Evolutionary conservation across 2,888 invertebrate genomes (phyloP).

Genomic region (Aphidoletes aphidimyza): DNA sequence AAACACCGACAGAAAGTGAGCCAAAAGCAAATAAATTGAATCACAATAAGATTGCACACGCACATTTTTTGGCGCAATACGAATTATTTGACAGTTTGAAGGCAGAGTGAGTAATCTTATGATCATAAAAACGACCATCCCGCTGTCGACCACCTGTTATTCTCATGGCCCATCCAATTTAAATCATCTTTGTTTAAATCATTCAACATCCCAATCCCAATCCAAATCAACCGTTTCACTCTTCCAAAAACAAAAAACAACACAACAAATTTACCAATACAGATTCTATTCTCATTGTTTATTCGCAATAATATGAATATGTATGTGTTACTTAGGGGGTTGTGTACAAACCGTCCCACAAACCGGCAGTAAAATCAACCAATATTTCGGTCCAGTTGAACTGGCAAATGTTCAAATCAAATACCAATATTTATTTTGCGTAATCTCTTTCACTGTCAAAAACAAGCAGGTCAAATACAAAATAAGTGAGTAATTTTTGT

Average conservation of each 20-base stretch:
- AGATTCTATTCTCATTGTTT: slow-evolving; percentile 23
- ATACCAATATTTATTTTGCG: too few species aligned
- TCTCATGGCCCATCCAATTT: neutral
- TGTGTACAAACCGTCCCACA: neutral
- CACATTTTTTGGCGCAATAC: neutral
- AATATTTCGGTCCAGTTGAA: too few species aligned
- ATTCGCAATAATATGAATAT: slow-evolving; percentile 19
- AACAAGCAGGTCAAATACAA: neutral
- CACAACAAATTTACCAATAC: neutral
- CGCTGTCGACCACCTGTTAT: neutral
- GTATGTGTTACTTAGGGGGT: slow-evolving; percentile 16
- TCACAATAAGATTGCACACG: too few species aligned
- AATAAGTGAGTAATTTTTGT: neutral
- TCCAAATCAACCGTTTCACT: too few species aligned
- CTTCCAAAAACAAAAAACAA: too few species aligned
- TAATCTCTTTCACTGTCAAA: too few species aligned
- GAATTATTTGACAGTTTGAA: neutral
- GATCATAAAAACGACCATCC: neutral
- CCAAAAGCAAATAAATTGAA: neutral
- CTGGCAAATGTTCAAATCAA: too few species aligned
- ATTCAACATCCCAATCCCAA: too few species aligned
- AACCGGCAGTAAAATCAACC: neutral
- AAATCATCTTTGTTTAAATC: neutral
- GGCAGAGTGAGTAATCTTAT: neutral
- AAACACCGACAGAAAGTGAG: neutral